Conservation (phyloP, 1,140 invertebrate genomes). For the Hylyphantes graminicola region DNA sequence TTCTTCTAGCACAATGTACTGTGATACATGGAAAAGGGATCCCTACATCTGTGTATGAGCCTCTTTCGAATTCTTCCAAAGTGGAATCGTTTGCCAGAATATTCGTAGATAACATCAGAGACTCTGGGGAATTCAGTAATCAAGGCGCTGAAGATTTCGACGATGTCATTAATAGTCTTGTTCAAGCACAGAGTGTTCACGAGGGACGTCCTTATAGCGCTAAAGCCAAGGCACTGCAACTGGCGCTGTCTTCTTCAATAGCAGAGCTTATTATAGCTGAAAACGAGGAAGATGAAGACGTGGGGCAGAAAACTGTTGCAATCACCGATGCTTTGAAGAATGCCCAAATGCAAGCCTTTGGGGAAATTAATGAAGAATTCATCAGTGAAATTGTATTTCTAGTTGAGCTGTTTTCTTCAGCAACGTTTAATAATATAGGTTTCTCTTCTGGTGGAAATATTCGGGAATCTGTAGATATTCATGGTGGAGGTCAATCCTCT, state of each 20-base stretch:
- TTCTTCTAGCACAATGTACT: constrained; percentile 2
- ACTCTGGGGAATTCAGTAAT: constrained; percentile 2
- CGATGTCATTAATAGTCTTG: constrained; percentile 25
- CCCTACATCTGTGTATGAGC: neutral
- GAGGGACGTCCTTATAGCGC: constrained; percentile 7
- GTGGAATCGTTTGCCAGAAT: constrained; percentile 9
- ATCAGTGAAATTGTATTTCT: neutral
- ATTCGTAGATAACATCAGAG: neutral
- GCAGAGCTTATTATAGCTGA: constrained; percentile 19
- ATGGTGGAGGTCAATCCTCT: too few relatives aligned
- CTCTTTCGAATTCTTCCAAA: constrained; percentile 4
- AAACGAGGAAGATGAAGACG: neutral
- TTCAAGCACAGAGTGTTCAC: constrained; percentile 3
- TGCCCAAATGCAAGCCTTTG: neutral
- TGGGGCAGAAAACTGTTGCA: neutral
- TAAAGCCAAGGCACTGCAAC: constrained; percentile 21
- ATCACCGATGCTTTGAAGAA: neutral
- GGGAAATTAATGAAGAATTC: neutral
- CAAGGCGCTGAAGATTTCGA: constrained; percentile 34
- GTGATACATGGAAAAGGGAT: neutral
- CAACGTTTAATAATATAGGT: neutral
- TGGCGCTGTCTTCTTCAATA: constrained; percentile 25
- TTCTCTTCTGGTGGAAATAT: neutral
- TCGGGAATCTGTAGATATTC: too few relatives aligned
- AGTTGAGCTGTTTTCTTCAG: neutral